These are phyloP conservation scores for Coleophora deauratella DNA, from an alignment of 2,888 invertebrate genomes.

Conservation along the genomic window DNA sequence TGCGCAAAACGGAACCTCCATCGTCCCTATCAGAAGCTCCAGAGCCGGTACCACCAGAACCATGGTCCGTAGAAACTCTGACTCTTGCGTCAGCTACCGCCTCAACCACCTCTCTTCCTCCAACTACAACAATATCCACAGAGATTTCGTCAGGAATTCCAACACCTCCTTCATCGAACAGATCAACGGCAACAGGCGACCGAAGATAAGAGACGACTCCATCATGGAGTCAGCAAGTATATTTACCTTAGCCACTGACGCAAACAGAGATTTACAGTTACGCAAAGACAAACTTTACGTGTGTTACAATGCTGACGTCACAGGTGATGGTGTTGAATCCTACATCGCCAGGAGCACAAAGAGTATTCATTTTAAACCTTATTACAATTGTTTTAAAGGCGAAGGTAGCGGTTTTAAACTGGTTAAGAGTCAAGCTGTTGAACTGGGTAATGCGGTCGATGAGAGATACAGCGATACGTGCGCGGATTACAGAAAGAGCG, in stretches of 20 bases:
- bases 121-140: conserved; percentile 57
- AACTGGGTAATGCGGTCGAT: conserved; percentile 24
- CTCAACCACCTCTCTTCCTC: conserved; percentile 63
- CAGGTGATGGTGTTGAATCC: conserved; percentile 37
- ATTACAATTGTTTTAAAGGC: conserved; percentile 62
- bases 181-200: conserved; percentile 51
- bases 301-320: conserved; percentile 30
- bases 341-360: conserved; percentile 57
- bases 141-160: conserved; percentile 53
- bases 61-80: conserved; percentile 58
- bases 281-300: conserved; percentile 32
- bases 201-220: conserved; percentile 57
- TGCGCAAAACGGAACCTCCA: conserved; percentile 57
- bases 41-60: conserved; percentile 59
- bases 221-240: conserved; percentile 57
- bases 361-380: conserved; percentile 61
- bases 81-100: conserved; percentile 62
- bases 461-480: conserved; percentile 54
- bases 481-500: conserved; percentile 47
- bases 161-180: conserved; percentile 67
- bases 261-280: conserved; percentile 59
- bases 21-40: conserved; percentile 60
- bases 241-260: conserved; percentile 56
- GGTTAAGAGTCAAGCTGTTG: conserved; percentile 10
- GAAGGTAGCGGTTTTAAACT: conserved; percentile 17